Evolutionary conservation across 2,888 invertebrate species (phyloP).

Genomic region (Drosophila antonietae): DNA sequence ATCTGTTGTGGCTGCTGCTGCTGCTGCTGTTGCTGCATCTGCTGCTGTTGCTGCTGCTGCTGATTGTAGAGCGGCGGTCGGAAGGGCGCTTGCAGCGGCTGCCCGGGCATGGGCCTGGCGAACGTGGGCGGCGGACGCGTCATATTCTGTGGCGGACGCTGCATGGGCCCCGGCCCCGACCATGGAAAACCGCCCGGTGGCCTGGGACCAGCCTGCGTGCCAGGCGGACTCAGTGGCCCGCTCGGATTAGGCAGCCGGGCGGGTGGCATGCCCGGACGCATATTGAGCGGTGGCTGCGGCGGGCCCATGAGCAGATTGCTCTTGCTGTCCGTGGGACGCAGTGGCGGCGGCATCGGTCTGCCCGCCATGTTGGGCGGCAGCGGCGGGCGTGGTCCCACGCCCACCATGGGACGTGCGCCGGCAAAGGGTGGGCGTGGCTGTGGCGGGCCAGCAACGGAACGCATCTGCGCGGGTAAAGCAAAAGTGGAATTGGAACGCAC

Average conservation of each 20-base stretch:
- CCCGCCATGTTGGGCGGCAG: constrained; percentile 76
- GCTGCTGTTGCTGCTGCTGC: constrained; percentile 60
- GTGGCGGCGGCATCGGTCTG: constrained; percentile 79
- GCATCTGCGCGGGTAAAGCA: constrained; percentile 79
- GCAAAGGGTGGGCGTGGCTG: constrained; percentile 79
- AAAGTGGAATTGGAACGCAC: constrained; percentile 50
- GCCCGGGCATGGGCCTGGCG: constrained; percentile 72
- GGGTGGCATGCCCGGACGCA: constrained; percentile 66
- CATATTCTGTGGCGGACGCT: constrained; percentile 65
- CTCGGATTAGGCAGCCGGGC: constrained; percentile 68
- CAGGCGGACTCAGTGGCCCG: constrained; percentile 79
- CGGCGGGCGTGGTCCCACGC: constrained; percentile 78
- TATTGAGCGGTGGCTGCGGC: constrained; percentile 67
- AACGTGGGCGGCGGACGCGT: constrained; percentile 68
- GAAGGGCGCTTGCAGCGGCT: constrained; percentile 77
- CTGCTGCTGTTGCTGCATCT: constrained; percentile 52
- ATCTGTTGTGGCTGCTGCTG: constrained; percentile 55
- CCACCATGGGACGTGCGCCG: constrained; percentile 71
- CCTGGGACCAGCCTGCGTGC: constrained; percentile 76
- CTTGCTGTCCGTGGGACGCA: constrained; percentile 85
- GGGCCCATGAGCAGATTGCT: constrained; percentile 82
- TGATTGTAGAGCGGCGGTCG: constrained; percentile 74
- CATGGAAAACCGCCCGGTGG: constrained; percentile 81
- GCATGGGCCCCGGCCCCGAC: constrained; percentile 53
- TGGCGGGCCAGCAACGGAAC: constrained; percentile 73